Evolutionary conservation across 1,140 invertebrate species (phyloP), one percentile per base, ranked within the genome.

Genomic region (Harpegnathos saltator): DNA sequence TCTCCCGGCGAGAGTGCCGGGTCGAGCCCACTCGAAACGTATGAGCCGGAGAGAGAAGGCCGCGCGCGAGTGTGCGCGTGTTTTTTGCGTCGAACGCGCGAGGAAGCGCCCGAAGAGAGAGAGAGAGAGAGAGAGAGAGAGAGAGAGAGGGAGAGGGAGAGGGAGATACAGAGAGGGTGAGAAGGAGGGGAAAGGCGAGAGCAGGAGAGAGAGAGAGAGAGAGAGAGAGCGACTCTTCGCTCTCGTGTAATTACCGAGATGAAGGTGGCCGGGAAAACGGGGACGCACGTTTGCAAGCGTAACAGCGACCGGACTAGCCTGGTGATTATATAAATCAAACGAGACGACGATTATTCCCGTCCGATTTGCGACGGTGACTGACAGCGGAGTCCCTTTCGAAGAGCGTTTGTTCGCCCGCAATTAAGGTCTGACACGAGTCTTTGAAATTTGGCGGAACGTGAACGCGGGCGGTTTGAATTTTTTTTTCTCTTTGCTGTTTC

Each of bases 21-120:
- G 50, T 78, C 63, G 75, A 65, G 75, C 71, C 75, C 65, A 71
- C 65, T 69, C 65, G 22, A 80, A 80, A 69, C 75, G n/a, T 80
- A 68, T 65, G 38, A 69, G 52, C 24, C 14, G 22, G 65, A 80
- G 38, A 78, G 22, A 65, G 69, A 24, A 80, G 75, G 56, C n/a
- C 22, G 19, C 1, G 19, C 1, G 1, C 50, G 14, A 44, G 48
- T 58, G 17, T 58, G 24, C 50, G 4, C 17, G 22, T 29, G 19
- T 59, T 71, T 58, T 80, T 69, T 58, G 54, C 52, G 38, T 22
- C n/a, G 14, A 71, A 58, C 52, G 33, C 22, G 75, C 44, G 44
- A 58, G 22, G 33, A 68, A 78, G 52, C 29, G 33, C 52, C 17
- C 17, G 54, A 14, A 75, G 50, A 38, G 9, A 44, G 38, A 44